Percentiles rank a stretch among this genome's conserved stretches.
These are phyloP conservation scores for Menura novaehollandiae DNA, from an alignment of 2,113 vertebrate genomes.

Conservation along the genomic window DNA sequence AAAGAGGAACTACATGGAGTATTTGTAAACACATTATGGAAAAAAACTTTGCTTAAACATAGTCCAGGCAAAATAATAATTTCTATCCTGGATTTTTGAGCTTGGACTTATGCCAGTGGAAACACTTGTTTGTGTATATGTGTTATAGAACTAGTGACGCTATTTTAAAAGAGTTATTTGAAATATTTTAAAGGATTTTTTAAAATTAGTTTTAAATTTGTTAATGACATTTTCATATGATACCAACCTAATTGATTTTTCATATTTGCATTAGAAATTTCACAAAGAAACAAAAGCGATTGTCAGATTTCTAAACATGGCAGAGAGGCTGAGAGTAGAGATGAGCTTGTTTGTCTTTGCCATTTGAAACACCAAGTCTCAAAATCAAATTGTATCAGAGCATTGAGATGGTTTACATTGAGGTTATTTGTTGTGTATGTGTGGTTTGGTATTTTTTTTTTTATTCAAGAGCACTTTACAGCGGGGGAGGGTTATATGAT, in stretches of 20 bases:
- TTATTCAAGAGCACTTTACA: not conserved
- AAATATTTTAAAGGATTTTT: not conserved
- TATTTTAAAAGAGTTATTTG: not conserved
- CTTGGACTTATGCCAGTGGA: not conserved
- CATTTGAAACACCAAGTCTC: not conserved
- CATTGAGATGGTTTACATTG: not conserved
- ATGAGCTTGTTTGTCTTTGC: not conserved
- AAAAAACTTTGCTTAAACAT: not conserved
- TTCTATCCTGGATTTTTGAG: not conserved
- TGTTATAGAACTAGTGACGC: too few relatives aligned
- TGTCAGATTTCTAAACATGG: not conserved
- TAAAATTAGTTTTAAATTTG: not conserved
- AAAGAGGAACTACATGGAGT: not conserved
- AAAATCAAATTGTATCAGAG: not conserved
- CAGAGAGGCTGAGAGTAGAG: not conserved
- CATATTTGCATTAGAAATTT: not conserved
- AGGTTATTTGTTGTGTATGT: not conserved
- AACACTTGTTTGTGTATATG: not conserved
- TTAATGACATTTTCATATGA: not conserved
- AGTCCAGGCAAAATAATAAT: not conserved
- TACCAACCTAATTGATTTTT: not conserved
- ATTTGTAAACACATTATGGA: not conserved
- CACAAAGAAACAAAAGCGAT: not conserved
- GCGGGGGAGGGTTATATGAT: not conserved
- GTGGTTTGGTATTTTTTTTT: too few relatives aligned